A percentile compares a stretch with the other conserved stretches of the same genome.
Conservation (phyloP, 1,140 invertebrate species). For the Hylaeus anthracinus region DNA sequence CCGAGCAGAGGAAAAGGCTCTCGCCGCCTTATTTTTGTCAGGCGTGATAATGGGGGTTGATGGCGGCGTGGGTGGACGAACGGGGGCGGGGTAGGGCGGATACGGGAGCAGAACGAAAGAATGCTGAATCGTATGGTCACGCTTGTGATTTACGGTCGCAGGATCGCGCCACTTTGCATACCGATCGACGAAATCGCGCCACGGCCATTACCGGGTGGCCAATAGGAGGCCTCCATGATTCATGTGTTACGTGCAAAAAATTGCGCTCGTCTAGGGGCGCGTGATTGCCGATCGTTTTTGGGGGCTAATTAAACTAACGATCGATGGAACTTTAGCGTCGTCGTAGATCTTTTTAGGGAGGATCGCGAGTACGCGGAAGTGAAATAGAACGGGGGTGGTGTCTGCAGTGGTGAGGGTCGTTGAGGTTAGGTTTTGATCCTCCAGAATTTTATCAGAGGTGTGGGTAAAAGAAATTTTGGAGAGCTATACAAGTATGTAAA, state of each 20-base stretch:
- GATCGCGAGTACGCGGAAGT: too few species aligned
- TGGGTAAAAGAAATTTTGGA: too few species aligned
- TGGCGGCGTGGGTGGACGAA: conserved; percentile 44
- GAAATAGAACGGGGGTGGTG: too few species aligned
- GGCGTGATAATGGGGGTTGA: conserved; percentile 64
- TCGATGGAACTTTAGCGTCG: conserved; percentile 10
- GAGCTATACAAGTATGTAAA: too few species aligned
- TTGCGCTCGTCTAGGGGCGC: conserved; percentile 13
- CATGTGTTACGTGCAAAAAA: conserved; percentile 66
- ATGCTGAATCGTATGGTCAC: conserved; percentile 57
- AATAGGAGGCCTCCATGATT: conserved; percentile 45
- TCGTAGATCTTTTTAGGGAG: too few species aligned
- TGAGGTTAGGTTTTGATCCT: too few species aligned
- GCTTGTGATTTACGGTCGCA: conserved; percentile 62
- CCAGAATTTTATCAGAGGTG: too few species aligned
- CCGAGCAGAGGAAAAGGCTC: conserved; percentile 69
- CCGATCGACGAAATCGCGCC: conserved; percentile 64
- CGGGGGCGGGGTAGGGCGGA: conserved; percentile 57
- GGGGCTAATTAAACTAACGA: conserved; percentile 52
- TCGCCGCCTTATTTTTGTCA: conserved; percentile 62
- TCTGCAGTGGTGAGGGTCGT: too few species aligned
- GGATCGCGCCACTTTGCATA: conserved; percentile 64
- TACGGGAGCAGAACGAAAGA: conserved; percentile 53
- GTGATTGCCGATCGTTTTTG: conserved; percentile 47
- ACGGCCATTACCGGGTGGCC: conserved; percentile 58